Conservation (phyloP, 2,888 invertebrate species). For the Ecliptopera silaceata region DNA sequence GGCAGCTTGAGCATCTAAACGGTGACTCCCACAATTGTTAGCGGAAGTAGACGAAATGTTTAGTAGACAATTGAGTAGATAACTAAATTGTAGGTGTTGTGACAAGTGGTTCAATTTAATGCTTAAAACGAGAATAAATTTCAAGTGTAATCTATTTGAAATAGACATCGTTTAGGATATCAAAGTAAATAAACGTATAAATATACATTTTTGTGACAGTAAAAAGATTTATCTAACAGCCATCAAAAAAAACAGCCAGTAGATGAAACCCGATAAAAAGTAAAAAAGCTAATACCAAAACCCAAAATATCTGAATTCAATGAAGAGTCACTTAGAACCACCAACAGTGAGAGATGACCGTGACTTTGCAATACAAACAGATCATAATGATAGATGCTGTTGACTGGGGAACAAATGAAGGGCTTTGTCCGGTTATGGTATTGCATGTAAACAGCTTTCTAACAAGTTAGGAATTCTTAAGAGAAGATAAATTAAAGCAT, state of each 20-base stretch:
- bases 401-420: conserved; percentile 30
- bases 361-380: conserved; percentile 28
- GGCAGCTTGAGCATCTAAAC: conserved; percentile 19
- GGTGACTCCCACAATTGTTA: conserved; percentile 32
- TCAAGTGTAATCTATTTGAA: too few species aligned
- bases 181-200: too few species aligned
- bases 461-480: conserved; percentile 28
- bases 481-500: conserved; percentile 25
- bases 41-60: conserved; percentile 26
- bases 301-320: neutral
- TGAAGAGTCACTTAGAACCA: conserved; percentile 3
- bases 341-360: conserved; percentile 20
- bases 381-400: conserved; percentile 28
- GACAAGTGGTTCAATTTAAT: neutral
- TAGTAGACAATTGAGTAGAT: neutral
- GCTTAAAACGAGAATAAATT: too few species aligned
- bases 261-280: too few species aligned
- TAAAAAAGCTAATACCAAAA: too few species aligned
- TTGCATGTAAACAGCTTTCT: conserved; percentile 37
- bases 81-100: conserved; percentile 7
- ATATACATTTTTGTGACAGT: too few species aligned
- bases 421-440: conserved; percentile 32
- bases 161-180: too few species aligned
- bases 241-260: too few species aligned
- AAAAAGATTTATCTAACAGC: too few species aligned